Conservation (phyloP, 2,888 invertebrate species). For the Perdita meconis region DNA sequence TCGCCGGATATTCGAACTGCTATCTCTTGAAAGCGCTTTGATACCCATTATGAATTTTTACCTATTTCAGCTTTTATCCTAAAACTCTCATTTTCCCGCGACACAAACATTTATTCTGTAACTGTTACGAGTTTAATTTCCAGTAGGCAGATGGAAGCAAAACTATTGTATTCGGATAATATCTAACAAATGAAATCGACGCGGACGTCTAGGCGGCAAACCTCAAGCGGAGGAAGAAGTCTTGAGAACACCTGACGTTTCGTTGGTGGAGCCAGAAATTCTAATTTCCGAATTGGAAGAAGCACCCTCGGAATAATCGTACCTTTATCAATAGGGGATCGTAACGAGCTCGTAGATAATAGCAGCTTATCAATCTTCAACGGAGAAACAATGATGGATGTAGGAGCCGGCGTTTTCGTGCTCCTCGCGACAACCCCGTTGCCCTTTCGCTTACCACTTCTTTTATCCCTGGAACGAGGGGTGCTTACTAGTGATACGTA, state of each 20-base stretch:
- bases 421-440: constrained; percentile 60
- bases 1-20: too few species aligned
- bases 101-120: constrained; percentile 71
- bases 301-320: constrained; percentile 76
- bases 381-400: constrained; percentile 83
- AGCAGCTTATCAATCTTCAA: constrained; percentile 82
- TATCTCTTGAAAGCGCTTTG: too few species aligned
- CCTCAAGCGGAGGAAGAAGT: constrained; percentile 54
- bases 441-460: constrained; percentile 40
- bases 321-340: constrained; percentile 84
- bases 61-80: neutral
- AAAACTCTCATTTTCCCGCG: constrained; percentile 44
- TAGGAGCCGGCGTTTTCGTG: constrained; percentile 78
- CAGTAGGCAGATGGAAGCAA: constrained; percentile 42
- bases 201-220: constrained; percentile 26
- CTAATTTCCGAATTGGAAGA: constrained; percentile 81
- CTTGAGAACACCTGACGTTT: constrained; percentile 77
- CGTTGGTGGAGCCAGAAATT: constrained; percentile 78
- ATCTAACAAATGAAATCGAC: constrained; percentile 44
- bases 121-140: constrained; percentile 59
- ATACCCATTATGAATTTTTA: neutral
- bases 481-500: constrained; percentile 3
- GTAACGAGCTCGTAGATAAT: constrained; percentile 84
- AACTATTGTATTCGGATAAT: neutral
- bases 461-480: constrained; percentile 15